phyloP scores from a whole-genome alignment of 2,888 invertebrate genomes.

The Invenusta paracnida region DNA sequence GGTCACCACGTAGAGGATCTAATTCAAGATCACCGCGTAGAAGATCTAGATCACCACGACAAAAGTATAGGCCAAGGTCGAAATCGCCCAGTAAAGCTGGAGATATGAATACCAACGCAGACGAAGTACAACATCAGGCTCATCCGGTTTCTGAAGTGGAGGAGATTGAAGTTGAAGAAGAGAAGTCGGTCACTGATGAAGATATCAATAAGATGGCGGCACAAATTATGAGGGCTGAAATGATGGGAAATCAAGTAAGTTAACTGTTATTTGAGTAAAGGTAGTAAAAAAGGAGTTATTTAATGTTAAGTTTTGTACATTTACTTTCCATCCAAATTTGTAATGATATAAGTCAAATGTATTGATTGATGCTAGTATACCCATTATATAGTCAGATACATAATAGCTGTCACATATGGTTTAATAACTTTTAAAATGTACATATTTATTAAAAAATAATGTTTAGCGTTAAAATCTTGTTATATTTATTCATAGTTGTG shows the following conservation, averaged over 20 bases:
- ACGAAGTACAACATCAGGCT: too few relatives aligned
- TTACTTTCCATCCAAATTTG: too few relatives aligned
- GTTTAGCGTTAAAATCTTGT: too few relatives aligned
- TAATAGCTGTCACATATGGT: too few relatives aligned
- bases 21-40: neutral
- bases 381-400: too few relatives aligned
- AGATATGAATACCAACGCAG: neutral
- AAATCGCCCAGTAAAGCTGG: neutral
- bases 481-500: too few relatives aligned
- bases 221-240: constrained; percentile 1
- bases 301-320: too few relatives aligned
- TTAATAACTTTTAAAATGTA: too few relatives aligned
- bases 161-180: constrained; percentile 1
- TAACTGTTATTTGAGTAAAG: neutral
- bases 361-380: too few relatives aligned
- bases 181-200: constrained; percentile 33
- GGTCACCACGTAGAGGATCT: neutral
- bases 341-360: too few relatives aligned
- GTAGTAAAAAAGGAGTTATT: neutral
- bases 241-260: constrained; percentile 27
- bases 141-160: neutral
- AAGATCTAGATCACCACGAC: neutral
- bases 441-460: too few relatives aligned
- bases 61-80: neutral
- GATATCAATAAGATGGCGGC: constrained; percentile 35